Evolutionary conservation across 2,888 invertebrate species (phyloP), one percentile per base, ranked within the genome.

Genomic region (Trimorus sp.): DNA sequence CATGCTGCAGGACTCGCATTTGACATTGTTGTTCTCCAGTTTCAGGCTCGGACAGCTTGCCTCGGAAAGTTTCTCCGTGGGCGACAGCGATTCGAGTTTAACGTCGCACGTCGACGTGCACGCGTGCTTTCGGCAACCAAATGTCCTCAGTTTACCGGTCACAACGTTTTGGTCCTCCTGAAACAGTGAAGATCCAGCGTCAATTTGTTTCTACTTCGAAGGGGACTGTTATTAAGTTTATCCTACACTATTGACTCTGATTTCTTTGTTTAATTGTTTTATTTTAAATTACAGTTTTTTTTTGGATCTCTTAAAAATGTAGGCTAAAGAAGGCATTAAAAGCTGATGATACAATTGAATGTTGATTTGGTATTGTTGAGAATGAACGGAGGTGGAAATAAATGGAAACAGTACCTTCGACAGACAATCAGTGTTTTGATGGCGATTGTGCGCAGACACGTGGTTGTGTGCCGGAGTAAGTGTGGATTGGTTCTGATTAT

Each of bases 21-120:
- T 91, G 40, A 91, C 91, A 75, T 91, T 90, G 83, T 90, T 91
- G 83, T 91, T 91, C 76, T 91, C 91, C 60, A 90, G 69, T 71
- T 92, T 91, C 70, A 91, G 89, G 51, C 74, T 83, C 8, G 84
- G 85, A 74, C 87, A 89, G 40, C 76, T 85, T 42, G 85, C 66
- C 15, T 84, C 80, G n/a, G 88, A 82, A 53, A 89, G 58, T 63
- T 89, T 88, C 69, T 89, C 89, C 14, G 85, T 85, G 14, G 91
- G 91, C 42, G 91, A 91, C 15, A 90, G 79, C 40, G 87, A 89
- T 84, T 91, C 90, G 76, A 90, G 87, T 80, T 91, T 91, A 15
- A 91, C 91, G 79, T 90, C 90, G 83, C 90, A 90, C 70, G 89
- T 89, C 49, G 90, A 90, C 49, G 90, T 89, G 78, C 89, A 89